A percentile compares a stretch with the other conserved stretches of the same genome.
Evolutionary conservation across 1,140 invertebrate species (phyloP).

Genomic region (Aphidius gifuensis): DNA sequence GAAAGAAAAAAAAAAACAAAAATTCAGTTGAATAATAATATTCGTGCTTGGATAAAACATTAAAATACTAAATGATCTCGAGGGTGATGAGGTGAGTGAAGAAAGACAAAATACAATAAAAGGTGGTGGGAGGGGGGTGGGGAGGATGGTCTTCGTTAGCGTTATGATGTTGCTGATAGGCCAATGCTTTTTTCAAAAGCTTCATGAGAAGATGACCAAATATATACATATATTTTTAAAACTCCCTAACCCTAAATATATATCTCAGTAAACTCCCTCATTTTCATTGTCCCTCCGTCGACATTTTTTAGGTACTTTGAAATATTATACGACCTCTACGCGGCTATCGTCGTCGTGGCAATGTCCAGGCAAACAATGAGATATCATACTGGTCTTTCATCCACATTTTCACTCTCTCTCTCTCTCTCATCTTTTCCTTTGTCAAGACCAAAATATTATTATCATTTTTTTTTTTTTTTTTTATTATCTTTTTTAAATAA

Average conservation of each 20-base stretch:
- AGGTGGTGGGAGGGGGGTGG: no score
- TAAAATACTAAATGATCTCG: slow-evolving; percentile 35
- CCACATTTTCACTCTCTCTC: neutral
- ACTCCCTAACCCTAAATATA: no score
- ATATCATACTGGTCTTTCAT: slow-evolving; percentile 25
- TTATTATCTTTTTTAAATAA: slow-evolving; percentile 30
- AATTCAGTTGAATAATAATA: slow-evolving; percentile 23
- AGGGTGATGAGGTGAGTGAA: slow-evolving; percentile 7
- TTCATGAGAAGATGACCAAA: slow-evolving; percentile 44
- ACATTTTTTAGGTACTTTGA: slow-evolving; percentile 38
- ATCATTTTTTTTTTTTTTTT: no score
- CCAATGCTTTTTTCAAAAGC: slow-evolving; percentile 28
- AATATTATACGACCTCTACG: slow-evolving; percentile 41
- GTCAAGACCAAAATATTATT: neutral
- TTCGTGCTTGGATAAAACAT: slow-evolving; percentile 28
- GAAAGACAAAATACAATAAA: no score
- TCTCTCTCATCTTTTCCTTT: neutral
- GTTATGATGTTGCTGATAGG: slow-evolving; percentile 36
- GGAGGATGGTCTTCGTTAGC: slow-evolving; percentile 14
- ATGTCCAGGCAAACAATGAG: slow-evolving; percentile 35
- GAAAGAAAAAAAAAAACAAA: slow-evolving; percentile 6
- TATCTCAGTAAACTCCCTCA: no score
- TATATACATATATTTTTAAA: neutral
- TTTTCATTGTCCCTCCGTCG: slow-evolving; percentile 24
- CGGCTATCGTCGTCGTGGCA: slow-evolving; percentile 35